Percentiles rank a stretch among this genome's conserved stretches.
Evolutionary conservation across 2,113 vertebrate species (phyloP).

Genomic region (Gopherus flavomarginatus): DNA sequence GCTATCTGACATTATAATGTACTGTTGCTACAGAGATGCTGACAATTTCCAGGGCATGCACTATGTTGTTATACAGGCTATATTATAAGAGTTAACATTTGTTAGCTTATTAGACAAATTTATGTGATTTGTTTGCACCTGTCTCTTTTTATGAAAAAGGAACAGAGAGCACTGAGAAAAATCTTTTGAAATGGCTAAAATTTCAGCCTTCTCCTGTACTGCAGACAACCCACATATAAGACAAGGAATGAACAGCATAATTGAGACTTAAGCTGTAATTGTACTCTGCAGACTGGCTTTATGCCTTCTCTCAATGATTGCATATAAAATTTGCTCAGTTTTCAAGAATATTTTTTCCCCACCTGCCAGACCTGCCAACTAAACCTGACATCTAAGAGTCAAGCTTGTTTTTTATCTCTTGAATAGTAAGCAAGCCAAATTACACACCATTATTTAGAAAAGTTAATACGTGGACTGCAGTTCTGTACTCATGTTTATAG

Average conservation of each 20-base stretch:
- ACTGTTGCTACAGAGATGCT: no score
- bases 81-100: neutral
- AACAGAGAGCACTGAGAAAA: neutral
- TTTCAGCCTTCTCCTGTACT: neutral
- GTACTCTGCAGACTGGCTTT: neutral
- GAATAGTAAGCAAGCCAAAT: no score
- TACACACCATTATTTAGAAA: no score
- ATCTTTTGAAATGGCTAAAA: neutral
- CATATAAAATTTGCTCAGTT: neutral
- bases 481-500: neutral
- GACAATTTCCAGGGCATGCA: no score
- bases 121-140: neutral
- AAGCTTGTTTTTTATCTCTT: neutral
- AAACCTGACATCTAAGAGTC: neutral
- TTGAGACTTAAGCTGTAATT: neutral
- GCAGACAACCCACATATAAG: neutral
- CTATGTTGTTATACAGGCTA: neutral
- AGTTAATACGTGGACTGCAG: neutral
- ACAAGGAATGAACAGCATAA: neutral
- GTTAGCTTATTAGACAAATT: neutral
- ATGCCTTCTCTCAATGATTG: neutral
- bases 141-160: neutral
- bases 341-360: neutral
- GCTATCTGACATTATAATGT: no score
- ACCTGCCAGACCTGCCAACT: neutral